These are phyloP conservation scores for Lycopodina hypogea DNA, from an alignment of 37 sponge, comb jelly and placozoan genomes.

Conservation along the genomic window DNA sequence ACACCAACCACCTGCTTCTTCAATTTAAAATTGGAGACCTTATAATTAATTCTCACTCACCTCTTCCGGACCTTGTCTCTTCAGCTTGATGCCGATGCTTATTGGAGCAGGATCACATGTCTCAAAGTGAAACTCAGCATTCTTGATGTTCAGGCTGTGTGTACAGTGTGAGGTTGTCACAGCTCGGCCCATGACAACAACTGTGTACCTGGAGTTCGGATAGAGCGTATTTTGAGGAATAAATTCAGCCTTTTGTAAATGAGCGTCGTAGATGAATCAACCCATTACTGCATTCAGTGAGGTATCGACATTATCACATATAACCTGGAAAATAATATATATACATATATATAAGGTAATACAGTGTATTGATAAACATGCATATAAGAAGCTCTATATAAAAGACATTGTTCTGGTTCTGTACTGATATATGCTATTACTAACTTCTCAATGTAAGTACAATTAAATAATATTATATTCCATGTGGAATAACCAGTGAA, in stretches of 20 bases:
- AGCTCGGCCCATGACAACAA: conserved; percentile 44
- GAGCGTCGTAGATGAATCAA: conserved; percentile 40
- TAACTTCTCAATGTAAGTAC: too few species aligned
- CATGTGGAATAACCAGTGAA: too few species aligned
- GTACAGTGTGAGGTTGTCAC: conserved; percentile 57
- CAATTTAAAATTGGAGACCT: too few species aligned
- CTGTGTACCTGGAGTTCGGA: conserved; percentile 57
- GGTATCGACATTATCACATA: conserved; percentile 47
- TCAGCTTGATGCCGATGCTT: conserved; percentile 60
- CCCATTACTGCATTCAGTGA: conserved; percentile 54
- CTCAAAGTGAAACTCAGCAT: conserved; percentile 42
- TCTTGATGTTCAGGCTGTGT: conserved; percentile 45
- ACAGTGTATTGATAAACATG: too few species aligned
- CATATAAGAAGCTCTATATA: too few species aligned
- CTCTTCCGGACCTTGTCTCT: conserved; percentile 13
- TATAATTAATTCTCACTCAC: too few species aligned
- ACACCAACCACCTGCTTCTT: too few species aligned
- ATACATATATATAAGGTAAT: too few species aligned
- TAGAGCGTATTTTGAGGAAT: conserved; percentile 54
- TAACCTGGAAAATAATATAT: conserved; percentile 1
- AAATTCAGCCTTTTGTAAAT: conserved; percentile 58
- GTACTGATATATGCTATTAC: too few species aligned
- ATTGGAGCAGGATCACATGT: conserved; percentile 63
- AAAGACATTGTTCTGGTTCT: too few species aligned
- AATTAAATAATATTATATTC: too few species aligned